Base-by-base conservation (phyloP, 2,888 invertebrate genomes). In the Epinotia demarniana region DNA sequence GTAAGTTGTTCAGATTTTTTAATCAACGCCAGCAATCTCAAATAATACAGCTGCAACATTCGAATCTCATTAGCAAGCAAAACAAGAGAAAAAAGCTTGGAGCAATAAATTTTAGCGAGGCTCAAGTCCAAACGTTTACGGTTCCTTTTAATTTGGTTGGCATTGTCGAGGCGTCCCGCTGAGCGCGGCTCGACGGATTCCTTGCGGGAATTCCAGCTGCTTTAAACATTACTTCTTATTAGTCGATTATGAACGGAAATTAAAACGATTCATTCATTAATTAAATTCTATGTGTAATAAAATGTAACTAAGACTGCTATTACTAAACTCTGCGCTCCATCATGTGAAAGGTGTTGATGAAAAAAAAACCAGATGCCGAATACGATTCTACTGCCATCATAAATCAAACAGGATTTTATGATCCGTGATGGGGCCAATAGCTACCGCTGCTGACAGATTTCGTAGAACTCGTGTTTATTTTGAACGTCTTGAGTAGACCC, bases 71-170 rank as follows among this genome's bases (percentile, higher is more conserved):
- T 93, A 93, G 92, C 87, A 87, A 89, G 85, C 85, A 86, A 90
- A 92, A 92, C 87, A 92, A 92, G 89, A 90, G 88, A 90, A 90
- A 92, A 92, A 92, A 90, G 83, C 87, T 88, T 81, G 80, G 81
- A 86, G 90, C 87, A 91, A 94, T 93, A 93, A 94, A 94, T 93
- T 94, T 93, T 91, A 91, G 93, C 93, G 89, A 90, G 90, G 89
- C 91, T 89, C 91, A 92, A 92, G 91, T 92, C 89, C 88, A 91
- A 92, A 91, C 92, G 88, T 92, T 93, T 93, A 92, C 92, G 92
- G 92, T 92, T 92, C 87, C 91, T 92, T 94, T 93, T 93, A 94
- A 94, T 94, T 93, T 92, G 92, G 92, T 90, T 90, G 91, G 90
- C 87, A 93, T 93, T 93, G 93, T 93, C 88, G 88, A 85, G 90